These are phyloP conservation scores for Turritopsis dohrnii DNA, from an alignment of 30 jellyfish, hydroid and myxozoan genomes.

Conservation along the genomic window DNA sequence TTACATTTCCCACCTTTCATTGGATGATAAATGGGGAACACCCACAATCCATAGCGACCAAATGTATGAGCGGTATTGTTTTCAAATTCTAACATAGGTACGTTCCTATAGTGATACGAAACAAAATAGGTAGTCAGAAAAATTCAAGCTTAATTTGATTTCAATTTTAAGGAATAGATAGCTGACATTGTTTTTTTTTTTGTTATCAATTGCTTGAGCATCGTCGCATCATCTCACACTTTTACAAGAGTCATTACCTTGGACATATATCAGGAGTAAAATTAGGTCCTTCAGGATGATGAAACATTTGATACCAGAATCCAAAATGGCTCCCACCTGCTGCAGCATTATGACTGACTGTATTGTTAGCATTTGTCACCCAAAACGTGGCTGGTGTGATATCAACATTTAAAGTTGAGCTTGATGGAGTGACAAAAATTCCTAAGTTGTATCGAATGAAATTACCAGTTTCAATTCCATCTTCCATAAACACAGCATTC, in stretches of 20 bases:
- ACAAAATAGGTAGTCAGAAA: background rate
- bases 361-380: slow-evolving; percentile 93
- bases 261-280: slow-evolving; percentile 74
- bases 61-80: slow-evolving; percentile 91
- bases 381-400: slow-evolving; percentile 94
- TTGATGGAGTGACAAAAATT: slow-evolving; percentile 84
- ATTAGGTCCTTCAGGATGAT: slow-evolving; percentile 96
- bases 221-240: background rate
- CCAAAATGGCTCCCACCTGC: slow-evolving; percentile 99
- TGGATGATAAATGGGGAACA: slow-evolving; percentile 94
- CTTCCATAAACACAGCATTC: slow-evolving; percentile 90
- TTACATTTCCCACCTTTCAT: slow-evolving; percentile 67
- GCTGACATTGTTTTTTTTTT: background rate
- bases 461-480: slow-evolving; percentile 91
- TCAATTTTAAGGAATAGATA: background rate
- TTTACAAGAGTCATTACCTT: slow-evolving; percentile 44
- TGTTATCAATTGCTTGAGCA: too few species aligned
- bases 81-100: slow-evolving; percentile 75
- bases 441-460: slow-evolving; percentile 76
- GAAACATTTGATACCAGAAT: slow-evolving; percentile 94
- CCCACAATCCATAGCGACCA: slow-evolving; percentile 96
- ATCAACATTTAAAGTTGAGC: slow-evolving; percentile 94
- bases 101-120: slow-evolving; percentile 39
- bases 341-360: slow-evolving; percentile 92
- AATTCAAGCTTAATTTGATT: background rate